Percentiles rank a stretch among this genome's conserved stretches.
These are phyloP conservation scores for Jacana jacana DNA, from an alignment of 2,113 vertebrate species.

Conservation along the genomic window DNA sequence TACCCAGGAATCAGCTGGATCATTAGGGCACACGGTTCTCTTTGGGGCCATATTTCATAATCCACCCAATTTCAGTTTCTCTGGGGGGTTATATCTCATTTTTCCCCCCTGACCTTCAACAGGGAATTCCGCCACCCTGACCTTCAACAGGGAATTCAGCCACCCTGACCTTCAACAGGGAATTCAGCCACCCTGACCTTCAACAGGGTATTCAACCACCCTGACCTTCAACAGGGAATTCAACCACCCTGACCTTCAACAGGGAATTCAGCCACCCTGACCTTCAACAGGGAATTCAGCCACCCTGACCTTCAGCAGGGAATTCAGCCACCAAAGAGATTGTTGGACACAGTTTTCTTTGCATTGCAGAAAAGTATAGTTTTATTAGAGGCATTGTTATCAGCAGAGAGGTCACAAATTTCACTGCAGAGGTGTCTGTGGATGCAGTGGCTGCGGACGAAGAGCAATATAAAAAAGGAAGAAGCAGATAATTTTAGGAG, in stretches of 20 bases:
- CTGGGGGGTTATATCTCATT: not conserved
- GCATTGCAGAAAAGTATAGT: conserved; percentile 22
- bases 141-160: too few relatives aligned
- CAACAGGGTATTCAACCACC: too few relatives aligned
- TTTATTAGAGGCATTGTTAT: conserved; percentile 1
- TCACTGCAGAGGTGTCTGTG: not conserved
- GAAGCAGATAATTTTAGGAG: not conserved
- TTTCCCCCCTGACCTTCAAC: not conserved
- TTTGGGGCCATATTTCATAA: not conserved
- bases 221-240: too few relatives aligned
- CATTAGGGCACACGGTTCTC: not conserved
- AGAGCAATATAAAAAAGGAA: not conserved
- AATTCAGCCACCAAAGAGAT: not conserved
- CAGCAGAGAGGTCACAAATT: not conserved
- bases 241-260: too few relatives aligned
- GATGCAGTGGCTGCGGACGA: not conserved
- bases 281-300: too few relatives aligned
- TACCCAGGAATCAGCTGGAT: not conserved
- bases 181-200: too few relatives aligned
- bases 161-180: too few relatives aligned
- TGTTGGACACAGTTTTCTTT: not conserved
- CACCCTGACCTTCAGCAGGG: too few relatives aligned
- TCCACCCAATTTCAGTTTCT: not conserved
- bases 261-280: too few relatives aligned
- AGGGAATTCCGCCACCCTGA: too few relatives aligned